Evolutionary conservation across 2,113 vertebrate genomes (phyloP), one percentile per base, ranked within the genome.

Genomic region (Osmerus eperlanus): DNA sequence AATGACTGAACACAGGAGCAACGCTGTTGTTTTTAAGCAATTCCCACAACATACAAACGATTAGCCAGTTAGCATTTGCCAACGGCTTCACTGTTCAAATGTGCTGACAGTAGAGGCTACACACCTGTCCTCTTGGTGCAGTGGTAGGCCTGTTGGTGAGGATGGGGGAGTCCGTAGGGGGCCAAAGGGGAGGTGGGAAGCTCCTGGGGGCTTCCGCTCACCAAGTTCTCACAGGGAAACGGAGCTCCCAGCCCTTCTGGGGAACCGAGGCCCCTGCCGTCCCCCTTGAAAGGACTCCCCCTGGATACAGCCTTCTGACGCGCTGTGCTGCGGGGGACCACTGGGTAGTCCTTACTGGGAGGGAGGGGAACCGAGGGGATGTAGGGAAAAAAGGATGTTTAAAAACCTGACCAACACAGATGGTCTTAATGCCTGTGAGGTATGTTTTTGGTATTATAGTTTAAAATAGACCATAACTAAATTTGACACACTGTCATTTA

Each of bases 61-160:
- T 36, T 7, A 36, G 32, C 32, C 32, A 6, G 32, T 36, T 36
- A 4, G 32, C n/a, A 65, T 21, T 23, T 11, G 47, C 32, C 3
- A 7, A 41, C 64, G 29, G 3, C 28, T 63, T 23, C 25, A 32
- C 21, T 25, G 16, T 18, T 54, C 9, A 4, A 54, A 4, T 56
- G 16, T 56, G 58, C 19, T 12, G 19, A 60, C 6, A 18, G 19
- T 11, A 8, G 16, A 3, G 0, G 13, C 32, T 16, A 63, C 78
- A 3, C 82, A 98, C 96, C 95, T 97, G 96, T 97, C 87, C 95
- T 94, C 90, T 97, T 97, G 92, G 91, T 93, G 88, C 94, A 95
- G 77, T 95, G 94, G 88, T 95, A 97, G 68, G 94, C 90, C 69
- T 95, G 95, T 29, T 91, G 64, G 47, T 94, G 95, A 47, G 36